Percentiles rank a stretch among this genome's conserved stretches.
phyloP scores from a whole-genome alignment of 2,113 vertebrate genomes.

The Pipra filicauda region DNA sequence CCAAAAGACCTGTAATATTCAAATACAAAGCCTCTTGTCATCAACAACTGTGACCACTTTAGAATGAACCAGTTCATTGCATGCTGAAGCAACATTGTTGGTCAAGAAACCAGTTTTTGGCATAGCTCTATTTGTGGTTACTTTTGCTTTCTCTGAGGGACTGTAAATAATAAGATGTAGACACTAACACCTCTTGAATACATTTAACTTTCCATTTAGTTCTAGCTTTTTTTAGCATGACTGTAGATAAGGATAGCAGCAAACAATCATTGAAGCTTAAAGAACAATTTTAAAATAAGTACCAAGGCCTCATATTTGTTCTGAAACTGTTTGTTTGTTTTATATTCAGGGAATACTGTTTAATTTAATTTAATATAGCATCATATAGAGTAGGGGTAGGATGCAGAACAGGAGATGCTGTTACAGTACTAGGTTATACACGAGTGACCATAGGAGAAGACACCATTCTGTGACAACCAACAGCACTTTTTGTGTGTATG shows the following conservation, averaged over 20 bases:
- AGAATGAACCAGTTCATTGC: constrained; percentile 83
- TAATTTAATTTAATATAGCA: constrained; percentile 76
- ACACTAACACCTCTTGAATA: constrained; percentile 86
- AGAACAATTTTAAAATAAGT: constrained; percentile 82
- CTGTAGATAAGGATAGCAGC: constrained; percentile 87
- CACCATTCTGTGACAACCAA: not conserved
- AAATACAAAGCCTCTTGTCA: constrained; percentile 83
- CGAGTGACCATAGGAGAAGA: not conserved
- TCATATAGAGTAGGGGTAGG: not conserved
- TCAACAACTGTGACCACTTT: constrained; percentile 81
- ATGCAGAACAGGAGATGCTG: not conserved
- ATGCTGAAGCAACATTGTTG: constrained; percentile 86
- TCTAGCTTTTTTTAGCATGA: constrained; percentile 90
- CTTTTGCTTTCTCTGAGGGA: constrained; percentile 87
- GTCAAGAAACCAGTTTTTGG: constrained; percentile 82
- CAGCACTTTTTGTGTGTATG: not conserved
- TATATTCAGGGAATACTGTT: constrained; percentile 84
- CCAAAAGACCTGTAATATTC: constrained; percentile 93
- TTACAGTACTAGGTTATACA: not conserved
- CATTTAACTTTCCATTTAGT: constrained; percentile 84
- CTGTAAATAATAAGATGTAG: constrained; percentile 83
- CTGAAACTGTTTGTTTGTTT: constrained; percentile 76
- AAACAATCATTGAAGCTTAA: constrained; percentile 85
- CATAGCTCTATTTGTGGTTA: constrained; percentile 90
- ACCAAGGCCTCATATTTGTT: constrained; percentile 80